Conservation (phyloP, 2,113 vertebrate genomes). For the Coryphaenoides rupestris region DNA sequence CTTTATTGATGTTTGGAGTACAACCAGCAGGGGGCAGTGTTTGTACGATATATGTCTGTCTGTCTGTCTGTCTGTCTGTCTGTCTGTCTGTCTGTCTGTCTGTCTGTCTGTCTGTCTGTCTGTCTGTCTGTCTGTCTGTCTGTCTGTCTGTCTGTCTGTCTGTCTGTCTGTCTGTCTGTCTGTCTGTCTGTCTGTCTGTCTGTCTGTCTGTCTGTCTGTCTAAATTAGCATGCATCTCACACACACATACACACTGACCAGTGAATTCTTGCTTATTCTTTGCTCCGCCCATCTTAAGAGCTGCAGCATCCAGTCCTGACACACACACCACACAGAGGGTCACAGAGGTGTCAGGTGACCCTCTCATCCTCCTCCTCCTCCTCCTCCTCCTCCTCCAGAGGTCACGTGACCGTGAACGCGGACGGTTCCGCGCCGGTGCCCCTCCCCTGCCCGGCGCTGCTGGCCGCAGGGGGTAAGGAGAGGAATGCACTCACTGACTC, state of each 20-base stretch:
- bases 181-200: too few species aligned
- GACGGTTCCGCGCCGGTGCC: slow-evolving; percentile 18
- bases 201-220: not conserved
- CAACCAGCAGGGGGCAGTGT: too few species aligned
- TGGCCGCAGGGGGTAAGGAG: slow-evolving; percentile 45
- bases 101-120: too few species aligned
- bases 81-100: not conserved
- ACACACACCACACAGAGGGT: slow-evolving; percentile 39
- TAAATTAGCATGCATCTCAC: not conserved
- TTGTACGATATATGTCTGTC: not conserved
- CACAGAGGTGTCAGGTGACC: too few species aligned
- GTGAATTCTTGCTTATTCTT: too few species aligned
- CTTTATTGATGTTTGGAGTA: too few species aligned
- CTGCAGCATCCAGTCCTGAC: not conserved
- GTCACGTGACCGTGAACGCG: too few species aligned
- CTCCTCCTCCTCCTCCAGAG: too few species aligned
- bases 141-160: not conserved
- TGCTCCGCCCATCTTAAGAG: too few species aligned
- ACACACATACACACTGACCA: too few species aligned
- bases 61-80: not conserved
- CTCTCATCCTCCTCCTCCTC: too few species aligned
- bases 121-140: not conserved
- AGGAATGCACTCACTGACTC: slow-evolving; percentile 54
- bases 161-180: too few species aligned
- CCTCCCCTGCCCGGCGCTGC: slow-evolving; percentile 4